Evolutionary conservation across 2,888 invertebrate species (phyloP), one percentile per base, ranked within the genome.

Genomic region (Leptopterna dolabrata): DNA sequence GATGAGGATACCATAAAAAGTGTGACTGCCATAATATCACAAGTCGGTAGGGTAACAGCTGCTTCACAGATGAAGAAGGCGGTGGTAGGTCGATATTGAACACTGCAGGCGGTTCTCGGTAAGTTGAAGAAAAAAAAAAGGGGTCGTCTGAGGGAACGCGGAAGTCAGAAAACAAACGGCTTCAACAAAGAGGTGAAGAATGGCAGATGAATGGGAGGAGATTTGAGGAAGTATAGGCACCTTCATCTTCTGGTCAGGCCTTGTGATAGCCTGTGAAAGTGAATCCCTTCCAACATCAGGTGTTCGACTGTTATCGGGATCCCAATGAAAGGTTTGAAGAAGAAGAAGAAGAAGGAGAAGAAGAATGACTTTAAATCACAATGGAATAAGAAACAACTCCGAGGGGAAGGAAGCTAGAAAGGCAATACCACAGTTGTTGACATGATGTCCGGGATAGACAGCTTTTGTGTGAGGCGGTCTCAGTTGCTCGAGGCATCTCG

Each of bases 381-480:
- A 78, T 78, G 45, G 78, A 45, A 19, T 4, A 43, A 36, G 36
- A 36, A 36, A 36, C 2, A 36, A 7, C 36, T 7, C 4, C 36
- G 2, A 14, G 2, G 78, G 45, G 43, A 78, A 73, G 73, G 73
- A 73, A 73, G 36, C 36, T 36, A 73, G 41, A 29, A 41, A 63
- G 63, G 63, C 63, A 63, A 63, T 63, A 41, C 24, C 78, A 78
- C 78, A 78, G 78, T 78, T 78, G 78, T 78, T 78, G 78, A 78
- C 78, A 78, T 78, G 45, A 78, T 78, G 78, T 78, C 45, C 43
- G 78, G 24, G 78, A 45, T 63, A 63, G 24, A 27, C n/a, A 11
- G 19, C 78, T 78, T 78, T 78, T 36, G 36, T 78, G 78, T 14
- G 73, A n/a, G 30, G 73, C 41, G 78, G 27, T 43, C 45, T 78